These are phyloP conservation scores for Cordilura impudica DNA, from an alignment of 2,888 invertebrate genomes.

Conservation along the genomic window DNA sequence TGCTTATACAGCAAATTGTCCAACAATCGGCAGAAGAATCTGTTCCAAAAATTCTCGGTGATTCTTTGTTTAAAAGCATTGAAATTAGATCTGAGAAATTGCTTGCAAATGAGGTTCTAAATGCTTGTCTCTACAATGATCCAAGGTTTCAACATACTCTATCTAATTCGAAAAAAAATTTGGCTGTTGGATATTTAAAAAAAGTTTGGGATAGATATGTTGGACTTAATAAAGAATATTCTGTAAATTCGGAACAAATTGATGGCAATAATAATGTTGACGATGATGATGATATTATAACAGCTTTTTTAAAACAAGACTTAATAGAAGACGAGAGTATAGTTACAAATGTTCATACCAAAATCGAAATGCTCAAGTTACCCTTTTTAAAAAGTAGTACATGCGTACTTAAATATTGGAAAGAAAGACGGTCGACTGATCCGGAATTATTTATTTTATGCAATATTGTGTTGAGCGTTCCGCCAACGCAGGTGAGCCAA, in stretches of 20 bases:
- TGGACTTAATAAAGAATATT: neutral
- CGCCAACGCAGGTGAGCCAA: neutral
- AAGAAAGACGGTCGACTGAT: neutral
- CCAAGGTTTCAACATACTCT: slow-evolving; percentile 13
- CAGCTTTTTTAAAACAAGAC: neutral
- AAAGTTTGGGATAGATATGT: slow-evolving; percentile 7
- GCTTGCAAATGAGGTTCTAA: neutral
- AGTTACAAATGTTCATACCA: neutral
- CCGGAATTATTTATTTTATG: neutral
- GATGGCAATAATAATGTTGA: neutral
- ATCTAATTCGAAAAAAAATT: neutral
- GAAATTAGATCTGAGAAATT: slow-evolving; percentile 17
- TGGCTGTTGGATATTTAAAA: neutral
- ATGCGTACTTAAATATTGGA: neutral
- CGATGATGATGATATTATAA: neutral
- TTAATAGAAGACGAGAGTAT: neutral
- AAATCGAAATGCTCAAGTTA: slow-evolving; percentile 33
- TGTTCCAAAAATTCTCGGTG: slow-evolving; percentile 8
- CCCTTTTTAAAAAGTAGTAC: neutral
- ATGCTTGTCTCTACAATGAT: slow-evolving; percentile 29
- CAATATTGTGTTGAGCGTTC: neutral
- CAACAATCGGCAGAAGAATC: neutral
- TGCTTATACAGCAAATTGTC: slow-evolving; percentile 1
- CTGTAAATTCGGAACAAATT: neutral
- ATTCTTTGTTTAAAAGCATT: neutral